phyloP scores from a whole-genome alignment of 2,797 vertebrate species.

The Neopelma chrysocephalum region DNA sequence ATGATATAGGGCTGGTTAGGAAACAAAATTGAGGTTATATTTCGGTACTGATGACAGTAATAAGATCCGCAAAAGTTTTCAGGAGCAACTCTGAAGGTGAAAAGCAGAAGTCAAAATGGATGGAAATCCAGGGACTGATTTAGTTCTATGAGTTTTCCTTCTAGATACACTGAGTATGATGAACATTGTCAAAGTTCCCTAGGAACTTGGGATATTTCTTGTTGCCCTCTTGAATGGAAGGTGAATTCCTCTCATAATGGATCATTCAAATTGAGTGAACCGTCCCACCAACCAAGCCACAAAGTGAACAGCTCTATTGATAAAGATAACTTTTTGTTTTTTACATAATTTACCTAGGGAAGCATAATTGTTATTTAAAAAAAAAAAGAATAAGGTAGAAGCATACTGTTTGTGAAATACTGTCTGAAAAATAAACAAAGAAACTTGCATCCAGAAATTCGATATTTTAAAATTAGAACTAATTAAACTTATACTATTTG shows the following conservation, averaged over 20 bases:
- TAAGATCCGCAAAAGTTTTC: background rate
- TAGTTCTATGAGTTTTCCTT: background rate
- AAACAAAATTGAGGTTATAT: background rate
- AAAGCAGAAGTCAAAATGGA: background rate
- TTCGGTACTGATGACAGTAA: background rate
- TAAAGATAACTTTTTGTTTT: background rate
- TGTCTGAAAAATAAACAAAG: background rate
- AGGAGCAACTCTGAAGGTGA: background rate
- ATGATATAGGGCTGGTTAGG: background rate
- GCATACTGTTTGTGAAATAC: background rate
- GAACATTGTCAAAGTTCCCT: background rate
- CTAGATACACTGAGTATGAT: background rate
- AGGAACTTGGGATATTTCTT: background rate
- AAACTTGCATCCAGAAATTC: background rate
- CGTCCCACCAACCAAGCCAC: background rate
- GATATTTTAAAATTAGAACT: background rate
- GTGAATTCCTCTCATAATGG: accelerated
- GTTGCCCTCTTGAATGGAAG: background rate
- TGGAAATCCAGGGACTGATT: background rate
- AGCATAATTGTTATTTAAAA: background rate
- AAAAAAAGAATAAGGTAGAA: background rate
- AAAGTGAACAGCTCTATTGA: background rate
- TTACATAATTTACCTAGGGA: background rate
- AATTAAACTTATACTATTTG: background rate
- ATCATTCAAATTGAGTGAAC: background rate